These are phyloP conservation scores for Caprella mutica DNA, from an alignment of 2,888 invertebrate genomes.

Conservation along the genomic window DNA sequence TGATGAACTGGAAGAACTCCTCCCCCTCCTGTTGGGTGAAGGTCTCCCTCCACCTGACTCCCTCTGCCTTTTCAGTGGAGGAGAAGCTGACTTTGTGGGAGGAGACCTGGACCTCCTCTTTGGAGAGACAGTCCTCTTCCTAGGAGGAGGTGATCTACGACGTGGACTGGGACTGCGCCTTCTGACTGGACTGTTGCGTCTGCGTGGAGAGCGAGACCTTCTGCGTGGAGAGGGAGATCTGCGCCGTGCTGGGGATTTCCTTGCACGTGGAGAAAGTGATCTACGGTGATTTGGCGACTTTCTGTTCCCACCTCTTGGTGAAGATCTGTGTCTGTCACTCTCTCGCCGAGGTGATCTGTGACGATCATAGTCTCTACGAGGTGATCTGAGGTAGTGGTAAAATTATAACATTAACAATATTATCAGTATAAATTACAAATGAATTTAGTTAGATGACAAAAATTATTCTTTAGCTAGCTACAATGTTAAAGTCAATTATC, in stretches of 20 bases:
- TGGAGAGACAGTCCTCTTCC: slow-evolving; percentile 16
- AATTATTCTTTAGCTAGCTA: too few relatives aligned
- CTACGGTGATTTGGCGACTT: background rate
- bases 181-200: slow-evolving; percentile 3
- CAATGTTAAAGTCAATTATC: too few relatives aligned
- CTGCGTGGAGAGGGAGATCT: background rate
- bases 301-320: slow-evolving; percentile 4
- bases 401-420: too few relatives aligned
- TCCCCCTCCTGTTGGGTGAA: too few relatives aligned
- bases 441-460: too few relatives aligned
- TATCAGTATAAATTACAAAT: too few relatives aligned
- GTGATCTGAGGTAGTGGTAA: too few relatives aligned
- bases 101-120: slow-evolving; percentile 15
- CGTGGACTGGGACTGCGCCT: slow-evolving; percentile 10
- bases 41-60: too few relatives aligned
- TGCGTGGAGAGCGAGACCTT: slow-evolving; percentile 15
- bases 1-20: slow-evolving; percentile 3
- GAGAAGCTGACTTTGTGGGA: slow-evolving; percentile 11
- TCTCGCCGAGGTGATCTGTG: background rate
- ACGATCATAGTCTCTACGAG: too few relatives aligned
- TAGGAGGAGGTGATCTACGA: slow-evolving; percentile 6
- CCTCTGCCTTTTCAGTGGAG: too few relatives aligned
- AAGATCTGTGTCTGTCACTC: slow-evolving; percentile 12
- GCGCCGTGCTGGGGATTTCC: background rate
- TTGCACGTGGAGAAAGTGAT: background rate